Percentiles rank a stretch among this genome's conserved stretches.
These are phyloP conservation scores for Phoeniculus purpureus DNA, from an alignment of 2,797 vertebrate genomes.

Conservation along the genomic window DNA sequence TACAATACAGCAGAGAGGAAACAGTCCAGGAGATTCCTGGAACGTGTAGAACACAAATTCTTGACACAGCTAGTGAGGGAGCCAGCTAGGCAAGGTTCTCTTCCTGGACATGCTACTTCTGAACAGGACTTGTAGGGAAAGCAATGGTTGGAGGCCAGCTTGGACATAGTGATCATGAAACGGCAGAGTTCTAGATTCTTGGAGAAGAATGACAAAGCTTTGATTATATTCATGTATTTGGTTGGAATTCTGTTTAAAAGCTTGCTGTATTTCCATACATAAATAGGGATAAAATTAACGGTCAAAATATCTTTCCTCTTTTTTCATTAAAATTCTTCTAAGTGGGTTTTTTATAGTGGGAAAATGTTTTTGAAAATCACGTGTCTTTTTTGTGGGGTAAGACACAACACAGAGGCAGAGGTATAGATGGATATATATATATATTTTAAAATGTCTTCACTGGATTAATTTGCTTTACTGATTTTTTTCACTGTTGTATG, in stretches of 20 bases:
- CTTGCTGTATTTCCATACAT: neutral
- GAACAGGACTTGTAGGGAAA: too few species aligned
- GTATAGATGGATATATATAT: neutral
- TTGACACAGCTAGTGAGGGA: too few species aligned
- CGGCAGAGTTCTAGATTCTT: too few species aligned
- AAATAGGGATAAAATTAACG: neutral
- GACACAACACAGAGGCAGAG: too few species aligned
- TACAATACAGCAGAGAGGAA: too few species aligned
- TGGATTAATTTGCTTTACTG: neutral
- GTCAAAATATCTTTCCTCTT: neutral
- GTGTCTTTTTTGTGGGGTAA: neutral
- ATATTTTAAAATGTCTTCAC: neutral
- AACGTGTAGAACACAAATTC: too few species aligned
- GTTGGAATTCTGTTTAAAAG: neutral
- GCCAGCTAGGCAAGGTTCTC: too few species aligned
- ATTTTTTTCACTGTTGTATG: neutral
- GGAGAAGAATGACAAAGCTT: neutral
- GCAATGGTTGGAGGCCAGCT: too few species aligned
- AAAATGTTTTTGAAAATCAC: neutral
- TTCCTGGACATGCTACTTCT: too few species aligned
- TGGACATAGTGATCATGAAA: too few species aligned
- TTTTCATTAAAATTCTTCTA: neutral
- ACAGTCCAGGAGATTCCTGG: too few species aligned
- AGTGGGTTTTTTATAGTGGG: neutral
- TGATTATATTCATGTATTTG: accelerated